Evolutionary conservation across 2,888 invertebrate species (phyloP).

Genomic region (Cataglyphis albicans): DNA sequence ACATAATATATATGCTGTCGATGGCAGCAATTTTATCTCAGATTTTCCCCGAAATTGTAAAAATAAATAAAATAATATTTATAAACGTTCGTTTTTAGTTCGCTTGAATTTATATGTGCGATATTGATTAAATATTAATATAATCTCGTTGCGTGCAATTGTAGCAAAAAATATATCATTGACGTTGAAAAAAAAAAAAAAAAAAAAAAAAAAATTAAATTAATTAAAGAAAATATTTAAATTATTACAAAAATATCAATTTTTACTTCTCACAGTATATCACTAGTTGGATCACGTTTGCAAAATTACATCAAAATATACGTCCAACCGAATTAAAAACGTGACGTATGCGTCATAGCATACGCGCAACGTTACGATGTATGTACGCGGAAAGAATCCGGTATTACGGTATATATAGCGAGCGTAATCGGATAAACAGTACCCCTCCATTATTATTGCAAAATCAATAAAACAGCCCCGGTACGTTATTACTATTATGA

Average conservation of each 20-base stretch:
- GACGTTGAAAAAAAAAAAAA: neutral
- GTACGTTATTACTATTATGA: slow-evolving; percentile 49
- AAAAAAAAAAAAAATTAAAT: slow-evolving; percentile 15
- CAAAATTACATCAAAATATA: slow-evolving; percentile 37
- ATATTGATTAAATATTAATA: slow-evolving; percentile 27
- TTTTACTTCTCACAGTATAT: neutral
- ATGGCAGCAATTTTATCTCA: neutral
- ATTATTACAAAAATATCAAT: slow-evolving; percentile 21
- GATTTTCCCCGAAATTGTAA: neutral
- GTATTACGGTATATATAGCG: slow-evolving; percentile 34
- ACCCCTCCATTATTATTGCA: slow-evolving; percentile 47
- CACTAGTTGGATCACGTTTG: neutral
- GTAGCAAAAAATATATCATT: slow-evolving; percentile 8
- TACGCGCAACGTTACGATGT: neutral
- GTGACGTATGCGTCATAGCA: slow-evolving; percentile 24
- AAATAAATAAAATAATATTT: slow-evolving; percentile 26
- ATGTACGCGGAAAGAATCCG: slow-evolving; percentile 16
- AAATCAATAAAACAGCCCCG: slow-evolving; percentile 50
- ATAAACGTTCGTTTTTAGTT: neutral
- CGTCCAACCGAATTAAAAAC: slow-evolving; percentile 40
- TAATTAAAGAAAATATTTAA: slow-evolving; percentile 27
- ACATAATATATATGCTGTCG: slow-evolving; percentile 10
- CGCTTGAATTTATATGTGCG: neutral
- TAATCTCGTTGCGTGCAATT: neutral
- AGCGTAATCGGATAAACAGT: slow-evolving; percentile 52